Base-by-base conservation (phyloP, 2,113 vertebrate genomes). In the Tautogolabrus adspersus region DNA sequence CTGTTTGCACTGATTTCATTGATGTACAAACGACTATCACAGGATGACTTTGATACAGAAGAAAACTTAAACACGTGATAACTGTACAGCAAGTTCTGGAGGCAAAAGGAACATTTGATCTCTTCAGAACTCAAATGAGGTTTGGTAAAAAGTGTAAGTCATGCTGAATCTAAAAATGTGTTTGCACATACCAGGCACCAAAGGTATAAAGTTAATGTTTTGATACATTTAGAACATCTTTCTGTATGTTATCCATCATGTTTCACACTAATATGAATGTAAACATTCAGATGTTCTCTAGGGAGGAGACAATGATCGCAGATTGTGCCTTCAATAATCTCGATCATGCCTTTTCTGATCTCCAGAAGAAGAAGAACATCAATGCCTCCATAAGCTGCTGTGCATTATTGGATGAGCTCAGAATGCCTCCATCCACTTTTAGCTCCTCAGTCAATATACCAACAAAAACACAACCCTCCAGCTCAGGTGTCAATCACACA, bases 361-460 rank as follows among this genome's bases (percentile, higher is more conserved):
- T 34, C 47, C 52, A 82, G 69, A 47, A 77, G 30, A 34, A 34
- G 30, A 63, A 51, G 21, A 63, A 18, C 34, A 84, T 75, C 82
- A 3, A 66, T 75, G 72, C 60, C 66, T 63, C 67, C 38, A 52
- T 86, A 74, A 81, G 82, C 66, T 0, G 18, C 54, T 44, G 56
- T 69, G 66, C 47, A 80, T 78, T 63, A 81, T 57, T 47, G 82
- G 78, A 66, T 66, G 69, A 81, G 71, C 71, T 74, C 66, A 47
- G 51, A 23, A 37, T 13, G 55, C 54, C 69, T 78, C 66, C 71
- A 75, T 86, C 83, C 61, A 64, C 80, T 75, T 79, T 82, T 30
- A 66, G 73, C 82, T 75, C 26, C 57, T 56, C 72, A 42, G 74
- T 85, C 87, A 1, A 83, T 85, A 83, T 26, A 49, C 59, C 26